Conservation (phyloP, 1,140 invertebrate species). For the Dolichoris vasculosae region DNA sequence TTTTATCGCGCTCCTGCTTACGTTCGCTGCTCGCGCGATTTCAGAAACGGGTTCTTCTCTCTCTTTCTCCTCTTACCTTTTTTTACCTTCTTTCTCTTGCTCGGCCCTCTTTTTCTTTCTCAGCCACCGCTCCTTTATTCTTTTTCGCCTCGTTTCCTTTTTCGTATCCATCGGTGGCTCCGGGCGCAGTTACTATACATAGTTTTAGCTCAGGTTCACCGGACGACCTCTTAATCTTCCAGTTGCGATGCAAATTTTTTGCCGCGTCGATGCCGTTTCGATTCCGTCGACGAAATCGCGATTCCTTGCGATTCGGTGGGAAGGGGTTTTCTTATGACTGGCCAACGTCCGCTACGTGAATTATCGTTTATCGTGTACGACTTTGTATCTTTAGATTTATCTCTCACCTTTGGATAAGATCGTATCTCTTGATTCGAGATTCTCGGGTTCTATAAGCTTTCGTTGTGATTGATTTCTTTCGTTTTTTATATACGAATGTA, state of each 20-base stretch:
- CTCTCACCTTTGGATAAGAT: background rate
- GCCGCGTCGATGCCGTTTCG: background rate
- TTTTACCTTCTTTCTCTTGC: background rate
- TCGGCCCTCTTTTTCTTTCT: background rate
- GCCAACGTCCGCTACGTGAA: background rate
- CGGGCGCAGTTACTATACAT: background rate
- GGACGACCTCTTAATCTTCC: conserved; percentile 22
- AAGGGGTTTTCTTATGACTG: background rate
- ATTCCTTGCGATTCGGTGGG: background rate
- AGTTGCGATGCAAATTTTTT: background rate
- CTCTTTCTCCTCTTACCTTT: background rate
- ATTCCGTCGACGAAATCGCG: background rate
- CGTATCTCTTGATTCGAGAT: background rate
- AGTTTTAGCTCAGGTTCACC: background rate
- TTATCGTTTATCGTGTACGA: background rate
- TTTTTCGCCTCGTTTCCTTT: background rate
- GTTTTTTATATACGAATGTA: conserved; percentile 1
- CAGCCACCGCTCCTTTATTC: background rate
- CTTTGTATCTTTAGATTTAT: conserved; percentile 9
- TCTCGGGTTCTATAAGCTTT: background rate
- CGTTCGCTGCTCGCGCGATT: conserved; percentile 21
- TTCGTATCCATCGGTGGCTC: too few species aligned
- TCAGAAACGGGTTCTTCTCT: conserved; percentile 42
- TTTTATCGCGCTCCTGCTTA: conserved; percentile 38
- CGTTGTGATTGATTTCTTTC: background rate